These are phyloP conservation scores for Mya arenaria DNA, from an alignment of 1,140 invertebrate genomes.

Conservation along the genomic window DNA sequence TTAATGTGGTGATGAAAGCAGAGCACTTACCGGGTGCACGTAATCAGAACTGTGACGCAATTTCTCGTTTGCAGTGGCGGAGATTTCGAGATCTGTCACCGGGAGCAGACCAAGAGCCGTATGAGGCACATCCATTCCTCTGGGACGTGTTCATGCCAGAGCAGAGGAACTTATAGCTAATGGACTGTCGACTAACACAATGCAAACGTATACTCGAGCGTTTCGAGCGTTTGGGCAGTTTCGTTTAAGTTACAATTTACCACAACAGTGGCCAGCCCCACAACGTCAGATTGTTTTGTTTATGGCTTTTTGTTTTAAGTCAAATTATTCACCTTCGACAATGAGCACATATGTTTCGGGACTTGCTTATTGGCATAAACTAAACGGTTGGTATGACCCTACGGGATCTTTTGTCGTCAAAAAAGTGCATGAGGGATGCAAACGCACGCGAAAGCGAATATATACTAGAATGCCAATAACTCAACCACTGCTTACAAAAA, in stretches of 20 bases:
- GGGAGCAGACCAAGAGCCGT: not conserved
- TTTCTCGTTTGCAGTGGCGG: slow-evolving; percentile 44
- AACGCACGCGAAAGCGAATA: not conserved
- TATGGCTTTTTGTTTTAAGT: not conserved
- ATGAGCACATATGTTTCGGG: slow-evolving; percentile 8
- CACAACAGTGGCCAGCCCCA: not conserved
- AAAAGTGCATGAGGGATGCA: slow-evolving; percentile 5
- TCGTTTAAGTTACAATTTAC: not conserved
- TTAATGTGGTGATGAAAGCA: slow-evolving; percentile 10
- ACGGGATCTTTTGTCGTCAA: slow-evolving; percentile 4
- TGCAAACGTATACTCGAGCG: not conserved
- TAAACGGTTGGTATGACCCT: not conserved
- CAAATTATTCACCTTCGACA: not conserved
- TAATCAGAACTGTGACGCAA: slow-evolving; percentile 26
- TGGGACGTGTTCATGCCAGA: not conserved
- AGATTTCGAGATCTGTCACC: slow-evolving; percentile 23
- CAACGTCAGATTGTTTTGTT: not conserved
- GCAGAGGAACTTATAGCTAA: not conserved
- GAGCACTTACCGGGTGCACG: slow-evolving; percentile 34
- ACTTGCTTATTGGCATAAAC: not conserved
- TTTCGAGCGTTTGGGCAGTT: not conserved
- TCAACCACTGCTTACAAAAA: not conserved
- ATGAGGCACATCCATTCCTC: not conserved
- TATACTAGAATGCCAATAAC: slow-evolving; percentile 29
- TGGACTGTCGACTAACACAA: too few species aligned